Evolutionary conservation across 2,888 invertebrate genomes (phyloP), one percentile per base, ranked within the genome.

Genomic region (Ryuthela nishihirai): DNA sequence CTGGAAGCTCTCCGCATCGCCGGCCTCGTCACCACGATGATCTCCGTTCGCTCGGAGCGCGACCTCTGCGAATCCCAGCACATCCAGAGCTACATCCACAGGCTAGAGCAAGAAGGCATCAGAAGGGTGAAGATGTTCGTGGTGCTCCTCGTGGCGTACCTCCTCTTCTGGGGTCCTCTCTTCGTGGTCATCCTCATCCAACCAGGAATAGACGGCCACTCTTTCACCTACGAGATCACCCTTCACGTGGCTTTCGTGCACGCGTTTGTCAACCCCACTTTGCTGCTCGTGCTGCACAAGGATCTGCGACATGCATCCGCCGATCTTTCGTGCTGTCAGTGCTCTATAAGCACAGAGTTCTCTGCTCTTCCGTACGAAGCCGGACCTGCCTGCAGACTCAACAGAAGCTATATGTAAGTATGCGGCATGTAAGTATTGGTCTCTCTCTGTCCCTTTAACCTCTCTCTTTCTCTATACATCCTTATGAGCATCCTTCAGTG

Each of bases 131-230:
- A 88, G 74, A 88, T 88, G 85, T 88, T 89, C 75, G 81, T 87
- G 59, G 85, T 88, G 67, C 85, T 88, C 71, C 87, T 87, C 0
- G 84, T 85, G 1, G 87, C 88, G 20, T 92, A 90, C 74, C 82
- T 89, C 35, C 78, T 90, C 46, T 91, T 89, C 77, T 92, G 92
- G 91, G 89, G 90, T 63, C 92, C 91, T 15, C 78, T 92, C 62
- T 92, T 91, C 76, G 81, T 89, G 67, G 86, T 90, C 67, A 90
- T 89, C 2, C 77, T 90, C 64, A 65, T 72, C 9, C 75, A 76
- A 64, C 71, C 73, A 1, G 48, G 48, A 24, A 43, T 54, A 6
- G 44, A 44, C 21, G 55, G 61, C 9, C 55, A 49, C 2, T 56
- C 64, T 1, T 25, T 43, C 9, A 36, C 64, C 9, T 85, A 86